Evolutionary conservation across 2,797 vertebrate genomes (phyloP), one percentile per base, ranked within the genome.

Genomic region (Lagodon rhomboides): DNA sequence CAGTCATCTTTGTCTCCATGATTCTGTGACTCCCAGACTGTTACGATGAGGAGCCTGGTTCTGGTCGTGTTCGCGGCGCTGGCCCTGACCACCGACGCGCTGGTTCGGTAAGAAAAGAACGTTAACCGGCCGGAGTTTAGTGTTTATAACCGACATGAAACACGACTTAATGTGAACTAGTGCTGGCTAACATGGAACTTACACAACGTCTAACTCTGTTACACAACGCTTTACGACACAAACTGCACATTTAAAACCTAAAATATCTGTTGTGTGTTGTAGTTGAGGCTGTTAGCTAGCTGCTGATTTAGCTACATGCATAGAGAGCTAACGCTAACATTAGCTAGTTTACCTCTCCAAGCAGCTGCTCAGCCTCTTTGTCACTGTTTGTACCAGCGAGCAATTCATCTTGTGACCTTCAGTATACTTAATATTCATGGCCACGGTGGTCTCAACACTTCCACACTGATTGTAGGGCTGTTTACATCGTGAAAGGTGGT

Each of bases 71-170:
- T 95, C 15, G 88, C 89, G 59, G 91, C 83, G 2, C 68, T 92
- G 3, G 77, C 81, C 0, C 83, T 95, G 66, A 88, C 77, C 10
- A 71, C 53, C 63, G 85, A 95, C 41, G 94, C 92, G 0, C 69
- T 96, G 10, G 70, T 96, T 17, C 87, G 95, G 95, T 96, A 87
- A 95, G 94, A 38, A 44, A 38, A 3, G 38, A 30, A 41, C n/a
- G 1, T 79, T 46, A 12, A 47, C 3, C 6, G 10, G 18, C 4
- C 6, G 6, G n/a, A 18, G 17, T 0, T 10, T 11, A 8, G 1
- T 55, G 15, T 11, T 43, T 25, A 1, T 18, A 12, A 22, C 11
- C 0, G 3, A 4, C n/a, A 3, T n/a, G 6, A 34, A 34, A 47
- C 34, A 11, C 38, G 0, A 8, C 9, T 38, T 3, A 3, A 3